Base-by-base conservation (phyloP, 2,113 vertebrate genomes). In the Mus spicilegus region DNA sequence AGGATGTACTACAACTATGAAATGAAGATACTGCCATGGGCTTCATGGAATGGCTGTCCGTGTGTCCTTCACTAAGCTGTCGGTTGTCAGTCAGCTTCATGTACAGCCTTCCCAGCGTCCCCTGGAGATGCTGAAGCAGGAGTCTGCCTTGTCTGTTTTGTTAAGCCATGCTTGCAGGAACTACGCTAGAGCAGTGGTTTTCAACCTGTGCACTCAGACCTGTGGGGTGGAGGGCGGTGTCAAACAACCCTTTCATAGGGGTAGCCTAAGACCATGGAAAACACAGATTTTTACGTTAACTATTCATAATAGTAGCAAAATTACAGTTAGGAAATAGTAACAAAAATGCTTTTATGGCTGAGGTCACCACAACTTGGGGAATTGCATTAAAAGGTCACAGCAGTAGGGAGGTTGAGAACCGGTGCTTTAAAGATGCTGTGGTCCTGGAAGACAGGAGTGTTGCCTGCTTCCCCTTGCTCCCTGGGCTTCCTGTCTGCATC, bases 71-170 rank as follows among this genome's bases (percentile, higher is more conserved):
- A 28, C 54, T 61, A 46, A 56, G 49, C 70, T 33, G 28, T 54
- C 3, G 30, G 3, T 63, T 22, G 26, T 63, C 63, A 73, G n/a
- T 56, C 22, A 54, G n/a, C 72, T 61, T 30, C 24, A 19, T 5
- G 33, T n/a, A 16, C 6, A 4, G 20, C 28, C 42, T 67, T 56
- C 22, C 5, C 0, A 16, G 13, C 17, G 9, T 54, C 33, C 28
- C 61, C 30, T 9, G 4, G 30, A 46, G 42, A 42, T 26, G 36
- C 11, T 28, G 14, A 51, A 19, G 20, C 84, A 5, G 16, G 3
- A 58, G 54, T n/a, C 65, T 72, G 30, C 36, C 22, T 76, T 42
- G 65, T 77, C 51, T 26, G 24, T 89, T 2, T 70, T 67, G 56
- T 46, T 87, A 30, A 33, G n/a, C 46, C 54, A 36, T 24, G 30